These are phyloP conservation scores for Diuraphis noxia DNA, from an alignment of 1,140 invertebrate species.

Conservation along the genomic window DNA sequence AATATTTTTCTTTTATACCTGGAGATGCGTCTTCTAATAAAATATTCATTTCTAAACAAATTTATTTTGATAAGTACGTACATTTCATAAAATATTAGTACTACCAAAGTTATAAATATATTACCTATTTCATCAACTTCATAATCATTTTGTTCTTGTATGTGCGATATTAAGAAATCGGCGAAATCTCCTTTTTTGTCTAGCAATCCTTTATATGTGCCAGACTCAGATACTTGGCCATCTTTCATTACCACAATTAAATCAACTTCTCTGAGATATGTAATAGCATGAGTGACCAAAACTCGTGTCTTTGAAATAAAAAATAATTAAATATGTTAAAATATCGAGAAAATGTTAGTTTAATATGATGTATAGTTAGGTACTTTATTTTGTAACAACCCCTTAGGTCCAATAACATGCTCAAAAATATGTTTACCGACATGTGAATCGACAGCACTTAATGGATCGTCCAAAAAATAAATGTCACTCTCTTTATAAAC, in stretches of 20 bases:
- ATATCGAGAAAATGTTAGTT: background rate
- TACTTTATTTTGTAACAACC: constrained; percentile 74
- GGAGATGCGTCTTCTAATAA: constrained; percentile 34
- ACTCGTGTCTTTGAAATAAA: constrained; percentile 67
- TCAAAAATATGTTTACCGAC: constrained; percentile 96
- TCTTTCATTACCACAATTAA: constrained; percentile 84
- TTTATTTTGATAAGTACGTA: background rate
- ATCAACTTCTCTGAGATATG: constrained; percentile 84
- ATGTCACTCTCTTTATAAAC: constrained; percentile 85
- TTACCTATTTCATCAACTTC: constrained; percentile 56
- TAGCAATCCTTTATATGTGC: constrained; percentile 80
- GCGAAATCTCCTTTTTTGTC: constrained; percentile 80
- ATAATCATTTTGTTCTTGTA: constrained; percentile 70
- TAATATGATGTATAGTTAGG: background rate
- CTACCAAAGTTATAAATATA: background rate
- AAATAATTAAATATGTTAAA: background rate
- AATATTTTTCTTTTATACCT: constrained; percentile 48
- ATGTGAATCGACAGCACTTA: constrained; percentile 93
- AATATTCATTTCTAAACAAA: constrained; percentile 32
- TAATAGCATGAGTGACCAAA: constrained; percentile 87
- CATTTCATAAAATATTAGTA: background rate
- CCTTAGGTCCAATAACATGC: constrained; percentile 79
- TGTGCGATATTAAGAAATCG: constrained; percentile 80
- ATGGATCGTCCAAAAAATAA: constrained; percentile 92
- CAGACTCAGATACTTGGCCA: constrained; percentile 80